Evolutionary conservation across 2,797 vertebrate species (phyloP).

Genomic region (Anabacerthia variegaticeps): DNA sequence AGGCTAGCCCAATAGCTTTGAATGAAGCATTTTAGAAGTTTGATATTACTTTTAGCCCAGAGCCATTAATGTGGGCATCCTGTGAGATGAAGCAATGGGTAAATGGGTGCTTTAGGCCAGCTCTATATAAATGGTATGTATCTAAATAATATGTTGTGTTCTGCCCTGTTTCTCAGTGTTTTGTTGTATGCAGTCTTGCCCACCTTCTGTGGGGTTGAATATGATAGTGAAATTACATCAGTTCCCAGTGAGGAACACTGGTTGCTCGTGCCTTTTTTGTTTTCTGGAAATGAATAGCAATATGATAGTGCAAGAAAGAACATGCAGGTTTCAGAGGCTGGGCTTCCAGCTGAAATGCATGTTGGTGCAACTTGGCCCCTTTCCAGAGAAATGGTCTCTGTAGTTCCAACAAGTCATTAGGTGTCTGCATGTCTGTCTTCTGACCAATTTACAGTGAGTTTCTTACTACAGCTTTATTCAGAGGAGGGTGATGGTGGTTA

Average conservation of each 20-base stretch:
- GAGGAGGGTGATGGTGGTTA: neutral
- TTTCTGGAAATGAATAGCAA: neutral
- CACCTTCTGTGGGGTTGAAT: neutral
- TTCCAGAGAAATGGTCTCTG: neutral
- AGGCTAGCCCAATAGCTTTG: neutral
- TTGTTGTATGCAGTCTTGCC: neutral
- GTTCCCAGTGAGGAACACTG: neutral
- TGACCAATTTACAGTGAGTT: neutral
- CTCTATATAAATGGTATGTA: neutral
- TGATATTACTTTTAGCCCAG: neutral
- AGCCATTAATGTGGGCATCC: neutral
- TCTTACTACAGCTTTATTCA: neutral
- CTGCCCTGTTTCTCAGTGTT: neutral
- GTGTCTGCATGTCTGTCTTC: neutral
- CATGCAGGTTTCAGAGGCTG: neutral
- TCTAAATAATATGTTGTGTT: neutral
- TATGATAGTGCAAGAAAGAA: neutral
- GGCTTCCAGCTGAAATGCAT: neutral
- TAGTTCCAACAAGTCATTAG: neutral
- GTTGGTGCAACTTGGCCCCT: neutral
- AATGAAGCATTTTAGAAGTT: neutral
- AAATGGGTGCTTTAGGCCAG: neutral
- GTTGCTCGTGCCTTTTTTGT: neutral
- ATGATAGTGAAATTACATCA: neutral
- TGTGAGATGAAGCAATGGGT: neutral